phyloP scores from a whole-genome alignment of 2,888 invertebrate genomes.

The Petrolisthes manimaculis region DNA sequence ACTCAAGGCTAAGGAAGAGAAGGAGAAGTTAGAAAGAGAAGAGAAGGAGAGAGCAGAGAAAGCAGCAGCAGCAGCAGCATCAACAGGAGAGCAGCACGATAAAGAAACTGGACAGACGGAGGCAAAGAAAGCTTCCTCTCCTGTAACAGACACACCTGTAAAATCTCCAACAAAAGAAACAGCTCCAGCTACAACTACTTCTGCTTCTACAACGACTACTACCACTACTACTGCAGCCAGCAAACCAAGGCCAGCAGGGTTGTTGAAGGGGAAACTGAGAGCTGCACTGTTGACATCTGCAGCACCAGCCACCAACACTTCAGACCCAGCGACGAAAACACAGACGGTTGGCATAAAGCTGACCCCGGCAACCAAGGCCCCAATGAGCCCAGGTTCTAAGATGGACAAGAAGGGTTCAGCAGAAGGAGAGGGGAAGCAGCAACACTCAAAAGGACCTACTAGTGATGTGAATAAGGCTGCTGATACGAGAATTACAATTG shows the following conservation, averaged over 20 bases:
- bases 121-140: slow-evolving; percentile 20
- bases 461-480: slow-evolving; percentile 52
- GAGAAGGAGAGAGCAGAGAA: slow-evolving; percentile 35
- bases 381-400: slow-evolving; percentile 12
- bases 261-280: slow-evolving; percentile 31
- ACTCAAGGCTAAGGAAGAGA: slow-evolving; percentile 69
- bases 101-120: not conserved
- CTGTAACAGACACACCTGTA: not conserved
- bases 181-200: not conserved
- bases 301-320: slow-evolving; percentile 54
- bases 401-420: slow-evolving; percentile 9
- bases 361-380: slow-evolving; percentile 3
- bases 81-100: not conserved
- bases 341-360: slow-evolving; percentile 24
- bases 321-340: slow-evolving; percentile 64
- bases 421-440: slow-evolving; percentile 18
- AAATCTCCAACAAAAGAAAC: slow-evolving; percentile 23
- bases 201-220: not conserved
- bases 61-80: not conserved
- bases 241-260: slow-evolving; percentile 21
- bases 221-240: not conserved
- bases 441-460: slow-evolving; percentile 24
- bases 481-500: slow-evolving; percentile 13
- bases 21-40: slow-evolving; percentile 57
- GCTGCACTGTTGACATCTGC: slow-evolving; percentile 34